Evolutionary conservation across 2,113 vertebrate genomes (phyloP).

Genomic region (Cathartes aura): DNA sequence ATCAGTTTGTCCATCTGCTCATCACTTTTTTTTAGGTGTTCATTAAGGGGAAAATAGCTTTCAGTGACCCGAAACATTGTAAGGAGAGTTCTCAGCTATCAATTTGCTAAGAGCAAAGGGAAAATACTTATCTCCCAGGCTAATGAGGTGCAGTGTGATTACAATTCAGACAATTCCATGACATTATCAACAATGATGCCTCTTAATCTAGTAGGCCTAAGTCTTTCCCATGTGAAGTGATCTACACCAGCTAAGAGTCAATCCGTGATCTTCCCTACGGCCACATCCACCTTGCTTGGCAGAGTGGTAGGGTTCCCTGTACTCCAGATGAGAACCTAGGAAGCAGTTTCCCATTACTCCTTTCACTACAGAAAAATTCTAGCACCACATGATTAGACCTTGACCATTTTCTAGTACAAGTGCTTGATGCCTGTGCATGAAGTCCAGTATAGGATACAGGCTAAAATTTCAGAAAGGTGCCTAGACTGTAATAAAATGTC

Average conservation of each 20-base stretch:
- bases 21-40: neutral
- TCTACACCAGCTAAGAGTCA: neutral
- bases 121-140: neutral
- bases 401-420: neutral
- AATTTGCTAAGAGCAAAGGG: neutral
- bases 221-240: neutral
- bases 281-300: neutral
- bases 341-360: neutral
- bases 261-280: neutral
- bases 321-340: neutral
- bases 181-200: neutral
- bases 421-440: neutral
- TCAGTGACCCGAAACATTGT: neutral
- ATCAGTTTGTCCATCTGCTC: neutral
- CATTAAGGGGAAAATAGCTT: neutral
- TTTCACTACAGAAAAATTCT: neutral
- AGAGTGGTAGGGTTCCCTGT: neutral
- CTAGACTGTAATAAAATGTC: neutral
- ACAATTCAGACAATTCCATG: neutral
- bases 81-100: slow-evolving; percentile 2
- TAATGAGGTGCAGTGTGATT: neutral
- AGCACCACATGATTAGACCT: neutral
- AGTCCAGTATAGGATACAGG: neutral
- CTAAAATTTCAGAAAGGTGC: neutral
- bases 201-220: neutral